Evolutionary conservation across 2,113 vertebrate genomes (phyloP).

Genomic region (Pelodiscus sinensis): DNA sequence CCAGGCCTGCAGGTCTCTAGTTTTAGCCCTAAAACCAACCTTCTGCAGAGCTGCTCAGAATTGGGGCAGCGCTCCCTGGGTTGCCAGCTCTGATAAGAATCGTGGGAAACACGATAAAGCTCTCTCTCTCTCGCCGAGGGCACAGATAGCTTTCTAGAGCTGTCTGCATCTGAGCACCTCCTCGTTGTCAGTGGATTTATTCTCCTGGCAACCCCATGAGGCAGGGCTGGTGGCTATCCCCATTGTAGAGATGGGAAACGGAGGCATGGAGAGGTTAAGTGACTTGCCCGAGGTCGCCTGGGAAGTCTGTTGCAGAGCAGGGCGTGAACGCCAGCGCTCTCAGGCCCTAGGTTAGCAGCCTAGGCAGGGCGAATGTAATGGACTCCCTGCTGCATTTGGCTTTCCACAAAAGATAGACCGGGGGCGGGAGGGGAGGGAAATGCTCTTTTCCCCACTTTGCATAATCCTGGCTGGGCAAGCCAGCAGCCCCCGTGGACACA

Average conservation of each 20-base stretch:
- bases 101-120: too few relatives aligned
- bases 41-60: background rate
- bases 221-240: too few relatives aligned
- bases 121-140: background rate
- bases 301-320: background rate
- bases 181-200: too few relatives aligned
- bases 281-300: background rate
- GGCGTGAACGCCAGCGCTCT: background rate
- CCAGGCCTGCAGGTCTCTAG: background rate
- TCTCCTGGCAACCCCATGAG: background rate
- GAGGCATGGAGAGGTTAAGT: background rate
- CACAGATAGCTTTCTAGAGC: background rate
- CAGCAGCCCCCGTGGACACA: accelerated
- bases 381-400: background rate
- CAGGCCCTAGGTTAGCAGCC: background rate
- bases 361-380: background rate
- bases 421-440: background rate
- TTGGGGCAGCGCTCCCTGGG: too few relatives aligned
- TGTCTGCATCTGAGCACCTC: too few relatives aligned
- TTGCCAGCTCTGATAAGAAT: background rate
- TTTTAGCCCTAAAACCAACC: background rate
- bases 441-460: accelerated
- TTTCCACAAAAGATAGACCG: background rate
- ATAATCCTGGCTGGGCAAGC: background rate
- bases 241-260: background rate